phyloP scores from a whole-genome alignment of 2,797 vertebrate genomes.

The Scolopax rusticola region DNA sequence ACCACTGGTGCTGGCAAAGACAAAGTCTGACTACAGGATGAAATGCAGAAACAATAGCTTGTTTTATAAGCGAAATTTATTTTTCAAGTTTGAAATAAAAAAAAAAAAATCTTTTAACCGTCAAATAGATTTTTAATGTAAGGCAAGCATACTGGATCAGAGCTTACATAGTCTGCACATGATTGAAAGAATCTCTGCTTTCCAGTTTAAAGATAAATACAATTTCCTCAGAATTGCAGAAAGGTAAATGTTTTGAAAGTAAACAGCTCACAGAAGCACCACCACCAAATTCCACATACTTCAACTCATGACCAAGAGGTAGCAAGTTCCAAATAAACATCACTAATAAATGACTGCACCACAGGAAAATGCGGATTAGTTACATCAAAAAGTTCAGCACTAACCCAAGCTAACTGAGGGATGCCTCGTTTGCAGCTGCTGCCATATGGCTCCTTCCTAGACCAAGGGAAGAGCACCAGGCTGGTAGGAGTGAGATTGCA shows the following conservation, averaged over 20 bases:
- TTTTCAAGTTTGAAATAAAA: neutral
- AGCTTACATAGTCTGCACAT: neutral
- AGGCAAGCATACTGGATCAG: conserved; percentile 14
- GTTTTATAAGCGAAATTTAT: conserved; percentile 11
- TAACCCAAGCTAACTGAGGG: neutral
- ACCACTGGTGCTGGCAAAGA: neutral
- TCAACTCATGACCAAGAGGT: neutral
- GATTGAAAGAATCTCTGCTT: neutral
- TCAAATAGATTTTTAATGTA: neutral
- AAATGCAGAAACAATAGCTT: neutral
- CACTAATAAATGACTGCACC: neutral
- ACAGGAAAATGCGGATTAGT: neutral
- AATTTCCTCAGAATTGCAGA: neutral
- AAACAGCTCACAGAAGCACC: neutral
- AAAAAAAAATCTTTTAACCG: neutral
- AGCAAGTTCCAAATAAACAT: neutral
- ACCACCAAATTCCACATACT: neutral
- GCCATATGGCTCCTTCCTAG: neutral
- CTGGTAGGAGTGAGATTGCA: accelerated
- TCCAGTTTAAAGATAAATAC: neutral
- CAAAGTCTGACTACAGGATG: neutral
- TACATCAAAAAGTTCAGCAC: neutral
- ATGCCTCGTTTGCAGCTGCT: neutral
- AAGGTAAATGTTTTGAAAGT: neutral
- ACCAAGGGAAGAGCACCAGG: neutral